Evolutionary conservation across 2,888 invertebrate genomes (phyloP), one percentile per base, ranked within the genome.

Genomic region (Philonicus albiceps): DNA sequence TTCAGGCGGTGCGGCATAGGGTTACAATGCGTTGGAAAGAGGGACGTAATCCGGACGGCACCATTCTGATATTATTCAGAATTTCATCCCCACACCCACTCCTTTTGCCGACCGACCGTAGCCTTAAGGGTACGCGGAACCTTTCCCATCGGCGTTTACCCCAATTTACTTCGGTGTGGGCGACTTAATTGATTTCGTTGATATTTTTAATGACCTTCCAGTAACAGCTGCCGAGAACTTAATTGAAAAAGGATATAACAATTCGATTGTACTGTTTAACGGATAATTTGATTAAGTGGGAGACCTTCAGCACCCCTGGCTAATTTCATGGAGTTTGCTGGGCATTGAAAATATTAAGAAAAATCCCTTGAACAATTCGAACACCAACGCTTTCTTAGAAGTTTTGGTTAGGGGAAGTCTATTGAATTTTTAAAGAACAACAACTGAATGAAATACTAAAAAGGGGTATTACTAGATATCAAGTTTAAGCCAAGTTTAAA

Each of bases 221-320:
- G 84, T 84, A 84, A 84, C 84, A 84, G 84, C 73, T 84, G 84
- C 72, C 73, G 84, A 43, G 27, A 22, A 81, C 84, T 84, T 84
- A 84, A 84, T 84, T 84, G 84, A 84, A 84, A 84, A 73, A 73
- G 76, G 84, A 84, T 84, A 84, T 73, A 53, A 84, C 84, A 73
- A 84, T 84, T 84, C 84, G 73, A 73, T 84, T 84, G 73, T 73
- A 84, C 40, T 83, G 73, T 73, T 81, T 84, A 84, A 31, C 30
- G 73, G 84, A 84, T 84, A 84, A 84, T 84, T 84, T 84, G 73
- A 84, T 84, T 84, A 84, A 84, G 27, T 30, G 55, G 55, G 19
- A 49, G 55, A 11, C 27, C 64, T 64, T 19, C 22, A 64, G 11
- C 64, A 27, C 27, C 64, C 64, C 8, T 11, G 27, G 64, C 64